Evolutionary conservation across 2,113 vertebrate species (phyloP).

Genomic region (Spermophilus dauricus): DNA sequence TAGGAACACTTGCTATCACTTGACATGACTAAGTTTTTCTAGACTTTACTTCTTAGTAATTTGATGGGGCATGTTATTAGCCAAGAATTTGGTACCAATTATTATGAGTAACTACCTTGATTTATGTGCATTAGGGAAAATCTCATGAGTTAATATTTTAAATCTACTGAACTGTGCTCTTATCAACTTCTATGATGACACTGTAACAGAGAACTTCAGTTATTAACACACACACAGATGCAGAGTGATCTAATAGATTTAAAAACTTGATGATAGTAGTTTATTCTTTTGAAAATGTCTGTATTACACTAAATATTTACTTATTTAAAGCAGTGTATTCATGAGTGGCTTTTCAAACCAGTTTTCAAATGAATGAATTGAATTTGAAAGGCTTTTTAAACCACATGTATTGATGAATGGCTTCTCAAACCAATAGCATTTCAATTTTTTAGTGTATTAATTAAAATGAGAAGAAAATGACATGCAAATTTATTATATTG

Average conservation of each 20-base stretch:
- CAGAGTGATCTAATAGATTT: not conserved
- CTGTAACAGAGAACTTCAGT: slow-evolving; percentile 3
- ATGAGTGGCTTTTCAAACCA: slow-evolving; percentile 44
- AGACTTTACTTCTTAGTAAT: not conserved
- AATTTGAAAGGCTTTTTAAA: slow-evolving; percentile 52
- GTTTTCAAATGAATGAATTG: slow-evolving; percentile 45
- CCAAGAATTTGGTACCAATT: slow-evolving; percentile 24
- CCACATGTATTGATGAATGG: not conserved
- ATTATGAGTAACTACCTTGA: slow-evolving; percentile 9
- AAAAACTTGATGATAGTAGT: not conserved
- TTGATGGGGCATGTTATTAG: not conserved
- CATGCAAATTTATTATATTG: not conserved
- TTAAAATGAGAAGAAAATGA: slow-evolving; percentile 47
- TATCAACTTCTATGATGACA: slow-evolving; percentile 17
- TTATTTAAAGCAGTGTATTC: slow-evolving; percentile 19
- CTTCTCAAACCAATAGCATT: slow-evolving; percentile 48
- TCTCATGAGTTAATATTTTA: slow-evolving; percentile 67
- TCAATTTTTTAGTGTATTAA: not conserved
- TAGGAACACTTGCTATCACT: not conserved
- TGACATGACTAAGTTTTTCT: not conserved
- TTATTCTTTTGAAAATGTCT: slow-evolving; percentile 30
- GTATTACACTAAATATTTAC: not conserved
- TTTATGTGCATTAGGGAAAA: slow-evolving; percentile 12
- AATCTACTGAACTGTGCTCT: slow-evolving; percentile 38
- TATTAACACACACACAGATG: not conserved